Evolutionary conservation across 2,888 invertebrate species (phyloP), one percentile per base, ranked within the genome.

Genomic region (Cephus pulcher): DNA sequence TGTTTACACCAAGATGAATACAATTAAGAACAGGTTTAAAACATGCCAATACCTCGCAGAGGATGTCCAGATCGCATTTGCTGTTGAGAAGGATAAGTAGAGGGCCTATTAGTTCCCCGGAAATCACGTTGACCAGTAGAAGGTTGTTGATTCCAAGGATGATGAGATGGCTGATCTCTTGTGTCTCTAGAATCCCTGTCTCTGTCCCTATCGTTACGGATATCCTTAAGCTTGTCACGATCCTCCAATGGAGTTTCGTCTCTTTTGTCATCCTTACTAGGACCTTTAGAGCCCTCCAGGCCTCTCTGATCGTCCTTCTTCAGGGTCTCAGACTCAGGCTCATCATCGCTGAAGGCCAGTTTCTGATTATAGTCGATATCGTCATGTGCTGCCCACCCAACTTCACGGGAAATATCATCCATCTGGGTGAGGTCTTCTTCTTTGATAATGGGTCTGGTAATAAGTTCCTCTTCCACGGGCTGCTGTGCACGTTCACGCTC

Each of bases 301-400:
- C 88, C 87, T 76, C 84, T 86, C 23, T 84, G 87, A 30, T 80
- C 82, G n/a, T 86, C 85, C 75, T 87, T 87, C 78, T 85, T 91
- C 80, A 76, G 80, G 75, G 83, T 87, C 85, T 92, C 92, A 76
- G 87, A 82, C 32, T 91, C 90, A n/a, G 90, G 90, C 92, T 98
- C 98, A 88, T 98, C 98, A 92, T 98, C 98, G 89, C 98, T 98
- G 92, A 98, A 98, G 84, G 97, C 96, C 90, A 98, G 92, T 92
- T 98, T 98, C 93, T 98, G 97, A 93, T 97, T 97, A 90, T 98
- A 98, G 92, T 98, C 98, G 90, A 98, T 97, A 91, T 98, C 98
- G 90, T 97, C 97, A 88, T 97, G 96, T 85, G 96, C 95, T 79
- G 97, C 96, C 98, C 98, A 98, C 82, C 98, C 98, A 88, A 96